These are phyloP conservation scores for Aradus depressus DNA, from an alignment of 2,888 invertebrate genomes.

Conservation along the genomic window DNA sequence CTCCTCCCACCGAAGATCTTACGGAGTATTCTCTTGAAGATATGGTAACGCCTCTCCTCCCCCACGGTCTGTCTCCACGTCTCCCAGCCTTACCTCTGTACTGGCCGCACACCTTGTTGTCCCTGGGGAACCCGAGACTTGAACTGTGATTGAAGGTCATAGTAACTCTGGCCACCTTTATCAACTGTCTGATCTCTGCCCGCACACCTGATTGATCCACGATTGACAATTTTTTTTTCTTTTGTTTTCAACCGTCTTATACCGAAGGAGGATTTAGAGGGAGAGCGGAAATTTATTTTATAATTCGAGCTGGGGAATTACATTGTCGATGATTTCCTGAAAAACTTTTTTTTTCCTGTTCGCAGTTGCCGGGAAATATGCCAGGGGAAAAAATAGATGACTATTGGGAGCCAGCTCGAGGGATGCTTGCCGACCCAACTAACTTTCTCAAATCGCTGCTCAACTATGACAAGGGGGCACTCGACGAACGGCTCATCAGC, in stretches of 20 bases:
- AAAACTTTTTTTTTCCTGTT: conserved; percentile 36
- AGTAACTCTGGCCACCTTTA: too few relatives aligned
- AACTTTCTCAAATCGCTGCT: conserved; percentile 72
- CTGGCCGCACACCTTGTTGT: too few relatives aligned
- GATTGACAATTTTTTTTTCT: neutral
- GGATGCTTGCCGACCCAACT: conserved; percentile 67
- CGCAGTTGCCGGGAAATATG: conserved; percentile 46
- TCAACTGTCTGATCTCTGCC: too few relatives aligned
- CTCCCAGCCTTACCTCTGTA: too few relatives aligned
- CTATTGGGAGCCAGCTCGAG: conserved; percentile 81
- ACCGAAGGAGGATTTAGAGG: neutral
- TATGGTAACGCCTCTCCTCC: too few relatives aligned
- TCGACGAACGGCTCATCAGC: conserved; percentile 67
- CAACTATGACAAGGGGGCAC: conserved; percentile 77
- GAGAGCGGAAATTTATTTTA: neutral
- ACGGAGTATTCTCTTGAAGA: too few relatives aligned
- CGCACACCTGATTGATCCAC: too few relatives aligned
- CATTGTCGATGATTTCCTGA: neutral
- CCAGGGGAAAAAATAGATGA: conserved; percentile 79
- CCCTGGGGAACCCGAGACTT: too few relatives aligned
- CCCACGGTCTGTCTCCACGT: too few relatives aligned
- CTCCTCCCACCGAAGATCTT: too few relatives aligned
- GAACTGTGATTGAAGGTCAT: too few relatives aligned
- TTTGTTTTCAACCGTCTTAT: conserved; percentile 1
- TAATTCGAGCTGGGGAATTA: neutral